Conservation (phyloP, 2,888 invertebrate species). For the Xiphydria camelus region DNA sequence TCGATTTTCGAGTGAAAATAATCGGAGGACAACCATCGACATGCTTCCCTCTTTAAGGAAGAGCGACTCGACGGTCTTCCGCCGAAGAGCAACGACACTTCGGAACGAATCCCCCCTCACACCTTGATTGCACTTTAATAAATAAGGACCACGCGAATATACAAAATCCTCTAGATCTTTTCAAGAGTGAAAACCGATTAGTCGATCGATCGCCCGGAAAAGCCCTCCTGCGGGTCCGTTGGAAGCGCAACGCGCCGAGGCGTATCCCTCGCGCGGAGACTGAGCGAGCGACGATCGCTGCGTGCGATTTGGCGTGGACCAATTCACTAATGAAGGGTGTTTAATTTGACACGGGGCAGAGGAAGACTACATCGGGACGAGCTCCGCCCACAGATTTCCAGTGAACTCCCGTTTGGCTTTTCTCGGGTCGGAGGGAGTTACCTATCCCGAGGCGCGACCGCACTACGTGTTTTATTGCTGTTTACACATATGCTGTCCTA, state of each 20-base stretch:
- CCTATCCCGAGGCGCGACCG: constrained; percentile 32
- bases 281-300: constrained; percentile 27
- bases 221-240: not conserved
- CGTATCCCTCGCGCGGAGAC: constrained; percentile 7
- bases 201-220: not conserved
- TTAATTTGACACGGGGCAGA: constrained; percentile 21
- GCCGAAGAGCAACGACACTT: too few species aligned
- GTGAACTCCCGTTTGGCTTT: constrained; percentile 30
- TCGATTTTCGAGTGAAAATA: too few species aligned
- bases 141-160: not conserved
- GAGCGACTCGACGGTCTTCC: too few species aligned
- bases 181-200: not conserved
- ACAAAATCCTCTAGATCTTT: not conserved
- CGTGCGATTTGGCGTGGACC: constrained; percentile 14
- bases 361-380: too few species aligned
- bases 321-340: constrained; percentile 39
- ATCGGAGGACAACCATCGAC: too few species aligned
- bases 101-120: too few species aligned
- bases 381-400: constrained; percentile 35
- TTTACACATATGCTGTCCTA: constrained; percentile 49
- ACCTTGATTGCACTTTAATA: too few species aligned
- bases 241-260: constrained; percentile 1
- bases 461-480: constrained; percentile 49
- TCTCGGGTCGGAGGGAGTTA: constrained; percentile 21
- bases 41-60: too few species aligned